A percentile compares a stretch with the other conserved stretches of the same genome.
These are phyloP conservation scores for Brienomyrus brachyistius DNA, from an alignment of 2,113 vertebrate species.

Conservation along the genomic window DNA sequence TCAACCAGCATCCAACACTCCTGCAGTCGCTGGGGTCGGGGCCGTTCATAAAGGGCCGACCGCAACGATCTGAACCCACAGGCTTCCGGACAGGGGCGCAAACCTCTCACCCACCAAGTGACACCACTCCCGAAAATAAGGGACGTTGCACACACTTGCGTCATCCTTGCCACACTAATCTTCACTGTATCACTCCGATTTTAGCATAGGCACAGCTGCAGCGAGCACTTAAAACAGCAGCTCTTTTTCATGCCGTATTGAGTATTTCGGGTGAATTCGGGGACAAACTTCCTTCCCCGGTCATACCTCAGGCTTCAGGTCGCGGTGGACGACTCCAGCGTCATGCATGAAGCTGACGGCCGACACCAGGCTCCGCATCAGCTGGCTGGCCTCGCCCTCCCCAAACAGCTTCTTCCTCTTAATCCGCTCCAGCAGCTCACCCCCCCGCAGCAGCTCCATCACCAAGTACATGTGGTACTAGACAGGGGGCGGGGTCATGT, in stretches of 20 bases:
- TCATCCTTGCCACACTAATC: neutral
- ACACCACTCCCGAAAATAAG: neutral
- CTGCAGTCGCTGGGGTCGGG: neutral
- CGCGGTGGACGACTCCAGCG: constrained; percentile 80
- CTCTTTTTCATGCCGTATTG: neutral
- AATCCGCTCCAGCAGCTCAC: constrained; percentile 80
- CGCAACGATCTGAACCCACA: neutral
- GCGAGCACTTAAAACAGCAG: neutral
- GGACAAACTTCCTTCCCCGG: neutral
- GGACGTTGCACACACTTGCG: neutral
- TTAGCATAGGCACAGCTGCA: neutral
- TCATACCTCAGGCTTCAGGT: constrained; percentile 85
- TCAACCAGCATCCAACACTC: neutral
- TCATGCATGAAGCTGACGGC: constrained; percentile 88
- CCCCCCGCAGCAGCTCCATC: constrained; percentile 78
- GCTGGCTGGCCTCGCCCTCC: constrained; percentile 81
- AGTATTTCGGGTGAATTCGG: neutral
- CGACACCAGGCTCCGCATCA: constrained; percentile 77
- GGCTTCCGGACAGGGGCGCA: neutral
- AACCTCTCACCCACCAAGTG: neutral
- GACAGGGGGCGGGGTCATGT: neutral
- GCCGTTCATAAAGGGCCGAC: neutral
- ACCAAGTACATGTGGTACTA: constrained; percentile 84
- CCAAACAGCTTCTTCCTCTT: constrained; percentile 80
- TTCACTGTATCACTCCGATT: neutral